Evolutionary conservation across 2,888 invertebrate genomes (phyloP), one percentile per base, ranked within the genome.

Genomic region (Acronicta aceris): DNA sequence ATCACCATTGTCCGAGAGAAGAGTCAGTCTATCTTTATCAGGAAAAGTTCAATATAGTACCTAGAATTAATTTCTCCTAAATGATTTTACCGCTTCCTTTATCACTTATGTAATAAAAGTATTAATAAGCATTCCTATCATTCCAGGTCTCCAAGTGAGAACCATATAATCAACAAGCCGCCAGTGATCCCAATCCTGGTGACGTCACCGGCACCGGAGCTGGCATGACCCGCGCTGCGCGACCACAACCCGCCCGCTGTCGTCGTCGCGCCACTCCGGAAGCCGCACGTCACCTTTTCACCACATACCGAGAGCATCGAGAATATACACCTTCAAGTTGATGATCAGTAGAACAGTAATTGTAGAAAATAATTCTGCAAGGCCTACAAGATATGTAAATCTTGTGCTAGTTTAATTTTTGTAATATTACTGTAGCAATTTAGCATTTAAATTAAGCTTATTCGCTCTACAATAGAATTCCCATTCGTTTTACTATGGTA

Each of bases 101-200:
- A 21, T 2, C 4, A 21, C 21, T 21, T 21, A 3, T 21, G 21
- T 3, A 27, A 27, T 36, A n/a, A 38, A 38, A n/a, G 2, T 3
- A 38, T 7, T 38, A 38, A n/a, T n/a, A n/a, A n/a, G 5, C 8
- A 45, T 15, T 38, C 21, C 21, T 53, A 54, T 59, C 12, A 51
- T 82, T 82, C 15, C 84, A 94, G 93, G 81, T 92, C 92, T 36
- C 90, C 91, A 53, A 94, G 92, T 75, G 89, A 89, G 30, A 83
- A 87, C 53, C 83, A 86, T 62, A 83, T 90, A 53, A 8, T 15
- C 6, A 82, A 77, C 45, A 87, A 88, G 59, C 75, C 76, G 30
- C 86, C 88, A 54, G 86, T 88, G 62, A 92, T 93, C 69, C 94
- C 93, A 13, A 94, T 94, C 74, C 83, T 94, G 60, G 93, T 94